Percentiles rank a stretch among this genome's conserved stretches.
These are phyloP conservation scores for Hydrochoerus hydrochaeris DNA, from an alignment of 2,113 vertebrate species.

Conservation along the genomic window DNA sequence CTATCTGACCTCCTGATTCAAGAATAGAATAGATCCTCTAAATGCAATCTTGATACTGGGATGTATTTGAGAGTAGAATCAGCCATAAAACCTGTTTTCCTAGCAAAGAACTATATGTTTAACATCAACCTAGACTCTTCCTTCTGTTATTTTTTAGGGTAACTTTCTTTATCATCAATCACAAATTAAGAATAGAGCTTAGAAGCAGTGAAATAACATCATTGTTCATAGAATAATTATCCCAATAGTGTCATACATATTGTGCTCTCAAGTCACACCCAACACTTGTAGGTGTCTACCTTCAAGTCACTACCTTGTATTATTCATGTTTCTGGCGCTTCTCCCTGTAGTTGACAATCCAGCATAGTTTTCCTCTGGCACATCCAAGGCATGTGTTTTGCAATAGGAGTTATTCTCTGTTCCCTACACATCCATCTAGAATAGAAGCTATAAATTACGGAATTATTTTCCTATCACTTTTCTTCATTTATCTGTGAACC, in stretches of 20 bases:
- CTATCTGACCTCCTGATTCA: neutral
- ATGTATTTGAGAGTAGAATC: neutral
- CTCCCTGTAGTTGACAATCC: neutral
- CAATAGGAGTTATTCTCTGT: neutral
- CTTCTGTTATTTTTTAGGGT: neutral
- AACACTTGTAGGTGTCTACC: neutral
- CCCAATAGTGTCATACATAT: neutral
- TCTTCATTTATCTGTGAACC: neutral
- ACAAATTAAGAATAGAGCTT: neutral
- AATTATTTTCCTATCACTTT: neutral
- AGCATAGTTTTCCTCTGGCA: neutral
- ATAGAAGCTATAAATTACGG: neutral
- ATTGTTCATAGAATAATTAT: neutral
- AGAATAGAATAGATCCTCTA: neutral
- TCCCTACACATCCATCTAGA: neutral
- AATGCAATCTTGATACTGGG: neutral
- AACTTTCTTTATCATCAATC: neutral
- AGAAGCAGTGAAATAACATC: neutral
- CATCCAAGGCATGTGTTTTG: neutral
- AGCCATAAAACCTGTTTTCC: neutral
- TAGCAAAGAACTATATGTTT: accelerated
- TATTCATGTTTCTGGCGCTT: neutral
- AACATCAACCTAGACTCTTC: neutral
- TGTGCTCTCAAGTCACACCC: neutral
- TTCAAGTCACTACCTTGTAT: accelerated